A percentile compares a stretch with the other conserved stretches of the same genome.
Evolutionary conservation across 2,888 invertebrate genomes (phyloP).

Genomic region (Hipparchia semele): DNA sequence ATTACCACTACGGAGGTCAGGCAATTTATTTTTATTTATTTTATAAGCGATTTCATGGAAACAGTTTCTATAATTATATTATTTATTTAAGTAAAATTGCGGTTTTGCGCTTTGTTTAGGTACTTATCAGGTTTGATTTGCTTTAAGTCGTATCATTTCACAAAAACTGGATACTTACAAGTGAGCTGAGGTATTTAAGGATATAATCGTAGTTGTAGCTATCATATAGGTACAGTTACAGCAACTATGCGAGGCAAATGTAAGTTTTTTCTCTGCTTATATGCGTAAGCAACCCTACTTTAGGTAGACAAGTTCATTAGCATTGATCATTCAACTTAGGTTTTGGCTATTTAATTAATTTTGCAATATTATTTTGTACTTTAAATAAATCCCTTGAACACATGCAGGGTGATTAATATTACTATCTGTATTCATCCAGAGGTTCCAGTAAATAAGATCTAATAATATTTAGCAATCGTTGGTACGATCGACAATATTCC

Average conservation of each 20-base stretch:
- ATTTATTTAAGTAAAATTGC: neutral
- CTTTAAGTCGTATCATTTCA: neutral
- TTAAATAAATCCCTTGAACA: neutral
- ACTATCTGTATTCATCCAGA: neutral
- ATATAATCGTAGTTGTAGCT: too few species aligned
- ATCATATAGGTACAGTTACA: too few species aligned
- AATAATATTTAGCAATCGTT: slow-evolving; percentile 25
- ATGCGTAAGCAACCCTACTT: too few species aligned
- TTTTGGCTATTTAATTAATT: neutral
- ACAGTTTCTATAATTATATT: slow-evolving; percentile 8
- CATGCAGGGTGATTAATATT: neutral
- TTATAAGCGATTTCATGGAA: slow-evolving; percentile 1
- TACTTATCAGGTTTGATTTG: neutral
- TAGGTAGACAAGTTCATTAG: too few species aligned
- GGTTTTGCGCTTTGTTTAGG: neutral
- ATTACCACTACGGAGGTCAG: neutral
- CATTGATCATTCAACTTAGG: too few species aligned
- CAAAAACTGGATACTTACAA: neutral
- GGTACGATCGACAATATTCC: slow-evolving; percentile 24
- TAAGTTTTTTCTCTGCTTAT: too few species aligned
- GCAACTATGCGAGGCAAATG: too few species aligned
- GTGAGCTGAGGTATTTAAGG: too few species aligned
- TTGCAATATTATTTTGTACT: neutral
- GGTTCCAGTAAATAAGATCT: slow-evolving; percentile 18
- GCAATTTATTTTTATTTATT: neutral